Conservation (phyloP, 2,888 invertebrate genomes). For the Hydraecia micacea region DNA sequence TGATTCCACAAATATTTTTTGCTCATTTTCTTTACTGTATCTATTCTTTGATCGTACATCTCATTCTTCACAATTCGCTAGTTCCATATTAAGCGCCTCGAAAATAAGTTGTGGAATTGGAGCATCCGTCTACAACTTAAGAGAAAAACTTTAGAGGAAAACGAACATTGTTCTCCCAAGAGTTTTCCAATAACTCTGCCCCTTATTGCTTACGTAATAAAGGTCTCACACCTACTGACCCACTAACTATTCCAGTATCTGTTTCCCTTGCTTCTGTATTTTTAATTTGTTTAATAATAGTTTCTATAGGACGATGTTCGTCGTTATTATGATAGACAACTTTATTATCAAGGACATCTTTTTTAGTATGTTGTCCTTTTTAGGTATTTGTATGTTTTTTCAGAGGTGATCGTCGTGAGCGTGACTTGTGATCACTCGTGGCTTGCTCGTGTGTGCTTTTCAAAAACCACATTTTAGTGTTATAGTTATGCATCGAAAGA, state of each 20-base stretch:
- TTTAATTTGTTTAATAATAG: slow-evolving; percentile 67
- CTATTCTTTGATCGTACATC: slow-evolving; percentile 4
- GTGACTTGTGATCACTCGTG: not conserved
- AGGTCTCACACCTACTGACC: slow-evolving; percentile 54
- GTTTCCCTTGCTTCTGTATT: slow-evolving; percentile 59
- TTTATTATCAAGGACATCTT: not conserved
- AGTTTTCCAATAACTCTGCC: slow-evolving; percentile 47
- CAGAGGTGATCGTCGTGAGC: no score
- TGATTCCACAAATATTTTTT: not conserved
- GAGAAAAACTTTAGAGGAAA: slow-evolving; percentile 37
- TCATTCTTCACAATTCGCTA: not conserved
- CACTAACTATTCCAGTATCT: slow-evolving; percentile 62
- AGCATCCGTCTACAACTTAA: slow-evolving; percentile 26
- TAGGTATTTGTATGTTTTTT: not conserved
- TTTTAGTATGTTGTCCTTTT: not conserved
- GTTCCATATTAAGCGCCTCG: not conserved
- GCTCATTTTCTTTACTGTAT: not conserved
- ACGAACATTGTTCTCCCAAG: slow-evolving; percentile 40
- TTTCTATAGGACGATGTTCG: slow-evolving; percentile 32
- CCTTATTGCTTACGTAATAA: slow-evolving; percentile 56
- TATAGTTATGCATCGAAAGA: not conserved
- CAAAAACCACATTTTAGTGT: no score
- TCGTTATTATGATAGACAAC: slow-evolving; percentile 3
- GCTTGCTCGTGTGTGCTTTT: not conserved
- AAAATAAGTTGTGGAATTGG: slow-evolving; percentile 22